These are phyloP conservation scores for Corythaixoides concolor DNA, from an alignment of 2,113 vertebrate species.

Conservation along the genomic window DNA sequence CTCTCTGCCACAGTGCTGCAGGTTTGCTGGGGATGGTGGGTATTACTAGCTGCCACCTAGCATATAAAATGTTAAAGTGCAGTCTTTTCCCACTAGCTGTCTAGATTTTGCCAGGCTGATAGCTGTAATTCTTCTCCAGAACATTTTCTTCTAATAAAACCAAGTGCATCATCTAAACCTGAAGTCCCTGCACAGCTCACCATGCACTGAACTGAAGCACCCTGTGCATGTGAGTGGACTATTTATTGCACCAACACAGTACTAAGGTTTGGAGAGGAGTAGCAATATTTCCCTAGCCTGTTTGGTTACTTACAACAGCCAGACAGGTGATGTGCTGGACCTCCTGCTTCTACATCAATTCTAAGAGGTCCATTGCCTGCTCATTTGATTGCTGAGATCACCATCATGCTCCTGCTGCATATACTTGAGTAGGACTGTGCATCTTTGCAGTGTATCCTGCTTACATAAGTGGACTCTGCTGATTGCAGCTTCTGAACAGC, in stretches of 20 bases:
- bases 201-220: rapidly evolving
- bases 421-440: neutral
- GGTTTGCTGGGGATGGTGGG: neutral
- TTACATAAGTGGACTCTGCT: neutral
- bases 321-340: neutral
- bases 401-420: rapidly evolving
- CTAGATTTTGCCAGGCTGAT: neutral
- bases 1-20: neutral
- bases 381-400: neutral
- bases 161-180: too few relatives aligned
- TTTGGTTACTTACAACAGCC: neutral
- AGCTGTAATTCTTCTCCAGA: neutral
- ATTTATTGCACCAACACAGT: rapidly evolving
- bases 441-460: neutral
- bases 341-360: neutral
- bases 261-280: neutral
- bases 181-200: neutral
- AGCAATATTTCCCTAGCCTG: neutral
- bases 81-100: neutral
- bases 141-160: neutral
- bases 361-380: neutral
- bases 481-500: neutral
- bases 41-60: neutral
- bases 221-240: neutral
- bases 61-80: neutral